Evolutionary conservation across 2,113 vertebrate species (phyloP).

Genomic region (Amphilophus citrinellus): DNA sequence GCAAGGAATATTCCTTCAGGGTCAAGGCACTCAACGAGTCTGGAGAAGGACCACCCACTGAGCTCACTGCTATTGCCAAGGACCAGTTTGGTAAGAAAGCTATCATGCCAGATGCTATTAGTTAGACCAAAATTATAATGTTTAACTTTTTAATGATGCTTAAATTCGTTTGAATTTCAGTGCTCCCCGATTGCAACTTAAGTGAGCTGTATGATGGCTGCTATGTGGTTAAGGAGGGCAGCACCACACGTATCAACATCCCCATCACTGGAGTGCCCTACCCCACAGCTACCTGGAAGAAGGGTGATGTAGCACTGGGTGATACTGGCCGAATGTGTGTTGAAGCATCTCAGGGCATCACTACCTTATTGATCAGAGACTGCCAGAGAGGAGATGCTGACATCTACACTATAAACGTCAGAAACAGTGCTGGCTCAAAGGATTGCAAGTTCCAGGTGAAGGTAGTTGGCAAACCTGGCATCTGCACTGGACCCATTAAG

Average conservation of each 20-base stretch:
- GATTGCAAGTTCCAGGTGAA: conserved; percentile 90
- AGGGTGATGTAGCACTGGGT: conserved; percentile 85
- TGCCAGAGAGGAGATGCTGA: conserved; percentile 93
- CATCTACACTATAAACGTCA: conserved; percentile 89
- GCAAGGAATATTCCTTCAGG: conserved; percentile 92
- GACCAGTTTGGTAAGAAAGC: conserved; percentile 91
- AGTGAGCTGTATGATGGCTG: conserved; percentile 88
- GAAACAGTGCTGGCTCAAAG: conserved; percentile 90
- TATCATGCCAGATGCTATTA: background rate
- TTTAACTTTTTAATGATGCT: background rate
- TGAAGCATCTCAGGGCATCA: conserved; percentile 88
- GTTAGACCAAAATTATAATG: background rate
- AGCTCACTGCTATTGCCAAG: conserved; percentile 88
- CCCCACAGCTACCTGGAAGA: conserved; percentile 92
- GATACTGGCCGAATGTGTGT: conserved; percentile 91
- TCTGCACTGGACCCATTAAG: conserved; percentile 93
- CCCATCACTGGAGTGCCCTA: conserved; percentile 90
- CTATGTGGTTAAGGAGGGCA: conserved; percentile 92
- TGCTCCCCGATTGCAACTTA: conserved; percentile 91
- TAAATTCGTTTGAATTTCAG: conserved; percentile 71
- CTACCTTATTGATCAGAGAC: conserved; percentile 91
- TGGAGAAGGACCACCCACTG: conserved; percentile 90
- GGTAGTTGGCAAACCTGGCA: conserved; percentile 97
- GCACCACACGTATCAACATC: conserved; percentile 91
- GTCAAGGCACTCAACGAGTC: conserved; percentile 94